Percentiles rank a stretch among this genome's conserved stretches.
phyloP scores from a whole-genome alignment of 2,797 vertebrate species.

The Urophycis tenuis region DNA sequence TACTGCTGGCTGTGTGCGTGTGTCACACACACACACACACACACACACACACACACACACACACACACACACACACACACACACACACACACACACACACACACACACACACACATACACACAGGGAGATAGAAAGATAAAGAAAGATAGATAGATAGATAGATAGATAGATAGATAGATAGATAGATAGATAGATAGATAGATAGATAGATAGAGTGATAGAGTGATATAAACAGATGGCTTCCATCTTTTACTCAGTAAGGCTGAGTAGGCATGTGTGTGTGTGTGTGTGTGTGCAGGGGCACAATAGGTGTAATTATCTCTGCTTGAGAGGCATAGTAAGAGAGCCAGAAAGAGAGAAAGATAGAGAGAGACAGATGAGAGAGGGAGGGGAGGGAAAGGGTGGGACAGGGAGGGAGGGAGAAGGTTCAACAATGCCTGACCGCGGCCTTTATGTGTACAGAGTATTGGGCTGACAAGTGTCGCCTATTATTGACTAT shows the following conservation, averaged over 20 bases:
- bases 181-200: too few relatives aligned
- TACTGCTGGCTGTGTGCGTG: slow-evolving; percentile 24
- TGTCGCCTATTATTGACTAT: slow-evolving; percentile 77
- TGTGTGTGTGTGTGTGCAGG: slow-evolving; percentile 26
- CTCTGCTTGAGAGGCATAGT: slow-evolving; percentile 66
- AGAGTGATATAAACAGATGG: slow-evolving; percentile 62
- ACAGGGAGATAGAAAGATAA: not conserved
- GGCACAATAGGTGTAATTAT: slow-evolving; percentile 70
- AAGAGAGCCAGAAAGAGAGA: slow-evolving; percentile 17
- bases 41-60: slow-evolving; percentile 29
- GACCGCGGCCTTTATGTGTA: slow-evolving; percentile 70
- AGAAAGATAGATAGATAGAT: not conserved
- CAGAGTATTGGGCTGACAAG: slow-evolving; percentile 72
- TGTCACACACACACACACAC: not conserved
- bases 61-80: slow-evolving; percentile 24
- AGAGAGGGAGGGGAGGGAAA: not conserved
- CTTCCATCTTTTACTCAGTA: slow-evolving; percentile 70
- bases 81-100: not conserved
- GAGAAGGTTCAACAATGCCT: slow-evolving; percentile 69
- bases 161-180: not conserved
- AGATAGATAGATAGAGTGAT: too few relatives aligned
- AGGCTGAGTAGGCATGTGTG: slow-evolving; percentile 64
- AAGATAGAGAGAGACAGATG: slow-evolving; percentile 16
- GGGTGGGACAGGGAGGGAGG: slow-evolving; percentile 38
- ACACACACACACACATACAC: not conserved